Conservation (phyloP, 2,888 invertebrate genomes). For the Calliscelio sp. region DNA sequence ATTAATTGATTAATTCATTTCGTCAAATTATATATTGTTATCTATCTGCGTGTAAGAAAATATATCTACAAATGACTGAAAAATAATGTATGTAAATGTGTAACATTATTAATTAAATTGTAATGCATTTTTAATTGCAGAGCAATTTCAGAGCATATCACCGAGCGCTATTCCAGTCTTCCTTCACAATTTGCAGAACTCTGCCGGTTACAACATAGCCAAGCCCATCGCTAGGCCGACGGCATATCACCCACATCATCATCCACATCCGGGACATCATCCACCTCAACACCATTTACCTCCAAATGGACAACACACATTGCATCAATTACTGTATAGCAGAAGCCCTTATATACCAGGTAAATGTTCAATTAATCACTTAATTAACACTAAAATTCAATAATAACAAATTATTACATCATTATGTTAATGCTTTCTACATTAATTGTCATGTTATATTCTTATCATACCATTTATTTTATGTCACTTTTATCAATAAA, state of each 20-base stretch:
- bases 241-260: conserved; percentile 89
- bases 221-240: conserved; percentile 94
- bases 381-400: conserved; percentile 21
- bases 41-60: too few species aligned
- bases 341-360: conserved; percentile 92
- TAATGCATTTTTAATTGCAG: conserved; percentile 77
- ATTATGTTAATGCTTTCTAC: too few species aligned
- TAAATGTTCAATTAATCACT: conserved; percentile 81
- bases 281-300: conserved; percentile 83
- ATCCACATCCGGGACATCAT: conserved; percentile 89
- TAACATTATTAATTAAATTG: conserved; percentile 10
- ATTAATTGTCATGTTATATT: too few species aligned
- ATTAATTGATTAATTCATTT: too few species aligned
- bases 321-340: conserved; percentile 93
- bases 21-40: too few species aligned
- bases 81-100: too few species aligned
- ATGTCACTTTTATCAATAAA: too few species aligned
- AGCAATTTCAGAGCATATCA: conserved; percentile 84
- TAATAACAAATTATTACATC: neutral
- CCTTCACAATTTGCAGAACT: conserved; percentile 84
- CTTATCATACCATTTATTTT: too few species aligned
- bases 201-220: conserved; percentile 90
- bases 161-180: conserved; percentile 83
- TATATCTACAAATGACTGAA: too few species aligned
- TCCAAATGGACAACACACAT: conserved; percentile 83